Conservation (phyloP, 2,113 vertebrate genomes). For the Peromyscus leucopus region DNA sequence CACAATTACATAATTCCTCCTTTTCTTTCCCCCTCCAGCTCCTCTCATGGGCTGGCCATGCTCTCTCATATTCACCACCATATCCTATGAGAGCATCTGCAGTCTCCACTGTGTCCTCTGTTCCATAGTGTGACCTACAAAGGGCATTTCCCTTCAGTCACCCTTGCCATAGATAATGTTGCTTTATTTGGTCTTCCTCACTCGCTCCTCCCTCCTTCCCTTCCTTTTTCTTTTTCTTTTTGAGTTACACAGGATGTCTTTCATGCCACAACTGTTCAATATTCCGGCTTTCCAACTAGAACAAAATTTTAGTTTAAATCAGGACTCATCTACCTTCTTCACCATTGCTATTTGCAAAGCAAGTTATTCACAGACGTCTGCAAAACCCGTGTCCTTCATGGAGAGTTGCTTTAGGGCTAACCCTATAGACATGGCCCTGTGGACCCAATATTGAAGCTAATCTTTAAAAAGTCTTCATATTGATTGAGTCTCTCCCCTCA, state of each 20-base stretch:
- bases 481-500: not conserved
- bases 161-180: too few relatives aligned
- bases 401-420: not conserved
- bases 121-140: not conserved
- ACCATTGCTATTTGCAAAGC: not conserved
- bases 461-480: not conserved
- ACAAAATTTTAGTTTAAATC: conserved; percentile 18
- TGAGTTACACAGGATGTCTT: not conserved
- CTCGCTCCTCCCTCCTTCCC: not conserved
- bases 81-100: not conserved
- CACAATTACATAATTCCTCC: not conserved
- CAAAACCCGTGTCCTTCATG: not conserved
- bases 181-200: not conserved
- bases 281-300: conserved; percentile 34
- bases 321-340: not conserved
- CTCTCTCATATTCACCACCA: not conserved
- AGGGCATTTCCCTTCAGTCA: not conserved
- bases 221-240: not conserved
- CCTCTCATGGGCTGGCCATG: not conserved
- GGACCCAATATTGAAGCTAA: not conserved
- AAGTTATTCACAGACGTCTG: not conserved
- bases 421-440: not conserved
- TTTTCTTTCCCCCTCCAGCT: not conserved
- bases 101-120: not conserved
- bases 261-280: not conserved